A percentile compares a stretch with the other conserved stretches of the same genome.
Conservation (phyloP, 1,140 invertebrate genomes). For the Lepidurus couesii region DNA sequence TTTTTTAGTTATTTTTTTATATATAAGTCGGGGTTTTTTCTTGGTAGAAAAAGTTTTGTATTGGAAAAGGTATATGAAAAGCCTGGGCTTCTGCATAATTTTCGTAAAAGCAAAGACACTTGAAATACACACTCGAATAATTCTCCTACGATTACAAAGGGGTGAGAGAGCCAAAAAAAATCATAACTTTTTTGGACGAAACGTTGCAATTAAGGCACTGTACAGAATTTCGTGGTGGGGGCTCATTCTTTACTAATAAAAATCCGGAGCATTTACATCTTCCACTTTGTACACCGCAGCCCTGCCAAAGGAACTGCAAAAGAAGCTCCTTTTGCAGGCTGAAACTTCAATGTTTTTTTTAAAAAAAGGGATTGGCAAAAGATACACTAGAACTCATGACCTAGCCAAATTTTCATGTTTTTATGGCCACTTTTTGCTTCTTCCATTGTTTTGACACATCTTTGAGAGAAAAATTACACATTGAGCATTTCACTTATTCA, state of each 20-base stretch:
- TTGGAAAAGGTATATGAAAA: not conserved
- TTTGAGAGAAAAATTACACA: too few species aligned
- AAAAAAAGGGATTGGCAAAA: not conserved
- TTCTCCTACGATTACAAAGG: not conserved
- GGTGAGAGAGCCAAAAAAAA: not conserved
- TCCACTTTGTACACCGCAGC: not conserved
- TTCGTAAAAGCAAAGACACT: not conserved
- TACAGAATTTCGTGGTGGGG: not conserved
- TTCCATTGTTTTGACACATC: not conserved
- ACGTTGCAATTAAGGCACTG: conserved; percentile 13
- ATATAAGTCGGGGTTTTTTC: not conserved
- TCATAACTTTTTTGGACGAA: conserved; percentile 11
- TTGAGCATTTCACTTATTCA: conserved; percentile 19
- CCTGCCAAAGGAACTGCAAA: not conserved
- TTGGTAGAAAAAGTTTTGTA: not conserved
- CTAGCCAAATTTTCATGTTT: not conserved
- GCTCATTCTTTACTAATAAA: not conserved
- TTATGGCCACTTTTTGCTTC: not conserved
- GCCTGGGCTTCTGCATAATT: not conserved
- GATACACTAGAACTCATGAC: conserved; percentile 1
- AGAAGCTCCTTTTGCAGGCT: not conserved
- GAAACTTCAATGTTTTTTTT: not conserved
- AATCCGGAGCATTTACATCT: not conserved
- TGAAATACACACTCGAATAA: conserved; percentile 17
- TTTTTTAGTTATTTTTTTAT: too few species aligned